Base-by-base conservation (phyloP, 2,888 invertebrate species). In the Toxonevra muliebris region DNA sequence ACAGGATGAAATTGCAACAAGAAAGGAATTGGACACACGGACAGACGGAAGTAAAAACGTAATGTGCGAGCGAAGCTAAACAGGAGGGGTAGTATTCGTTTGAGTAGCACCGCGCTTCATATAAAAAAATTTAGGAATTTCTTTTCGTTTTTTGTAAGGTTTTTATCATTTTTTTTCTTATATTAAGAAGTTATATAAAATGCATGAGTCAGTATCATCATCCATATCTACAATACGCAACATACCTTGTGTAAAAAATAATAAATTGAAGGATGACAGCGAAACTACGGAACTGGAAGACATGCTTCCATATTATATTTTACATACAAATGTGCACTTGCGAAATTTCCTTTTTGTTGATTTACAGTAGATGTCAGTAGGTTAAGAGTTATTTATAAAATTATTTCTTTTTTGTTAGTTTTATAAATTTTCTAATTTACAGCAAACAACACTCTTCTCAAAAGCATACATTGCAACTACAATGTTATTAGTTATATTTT, bases 171-270 rank as follows among this genome's bases (percentile, higher is more conserved):
- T 4, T n/a, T n/a, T n/a, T n/a, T n/a, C n/a, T 1, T 40, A 11
- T 40, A 4, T 30, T 30, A 7, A 30, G n/a, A 7, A 57, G 61
- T 65, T 69, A 65, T 61, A 52, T 61, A 69, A 69, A 65, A 65
- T 55, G 65, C 42, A 65, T 61, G 61, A 65, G 57, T 65, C 61
- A 66, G 59, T 66, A 13, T 3, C 13, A 15, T 48, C 48, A 8
- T n/a, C 50, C 40, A 57, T 61, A 61, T 30, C 30, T 7, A 30
- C 2, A 30, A 30, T 30, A 30, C 2, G 50, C n/a, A 61, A 76
- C 79, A 78, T 84, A 85, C 84, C 85, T 84, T 85, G 84, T 76
- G 85, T 84, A 77, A 85, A 81, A 83, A 85, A 84, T 79, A 85
- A 82, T 81, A 85, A 76, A 80, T 85, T 85, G 77, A 85, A 85